Conservation (phyloP, 2,797 vertebrate genomes). For the Hydrophis major region DNA sequence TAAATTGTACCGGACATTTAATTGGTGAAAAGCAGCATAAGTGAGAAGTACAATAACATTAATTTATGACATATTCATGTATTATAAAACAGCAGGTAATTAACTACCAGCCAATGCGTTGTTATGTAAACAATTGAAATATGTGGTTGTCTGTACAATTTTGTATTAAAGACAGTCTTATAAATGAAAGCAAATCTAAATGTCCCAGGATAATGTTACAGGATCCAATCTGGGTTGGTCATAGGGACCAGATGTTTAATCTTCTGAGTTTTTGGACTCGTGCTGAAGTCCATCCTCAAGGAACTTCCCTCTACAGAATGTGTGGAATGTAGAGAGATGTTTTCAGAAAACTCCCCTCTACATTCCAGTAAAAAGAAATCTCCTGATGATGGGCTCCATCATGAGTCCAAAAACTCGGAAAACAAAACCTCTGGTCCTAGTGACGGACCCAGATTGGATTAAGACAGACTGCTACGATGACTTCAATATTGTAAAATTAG, state of each 20-base stretch:
- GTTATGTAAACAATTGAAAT: neutral
- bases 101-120: neutral
- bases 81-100: neutral
- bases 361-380: neutral
- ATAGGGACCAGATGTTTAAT: neutral
- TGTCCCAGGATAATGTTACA: neutral
- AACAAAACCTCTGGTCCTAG: neutral
- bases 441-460: neutral
- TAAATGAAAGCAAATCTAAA: neutral
- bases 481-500: neutral
- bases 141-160: neutral
- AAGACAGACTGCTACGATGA: neutral
- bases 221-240: neutral
- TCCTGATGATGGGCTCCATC: neutral
- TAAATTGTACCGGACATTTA: constrained; percentile 1
- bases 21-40: neutral
- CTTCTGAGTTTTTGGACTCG: neutral
- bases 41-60: neutral
- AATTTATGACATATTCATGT: neutral
- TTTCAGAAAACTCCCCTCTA: neutral
- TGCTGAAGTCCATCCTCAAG: neutral
- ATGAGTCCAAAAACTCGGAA: neutral
- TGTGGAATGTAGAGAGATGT: neutral
- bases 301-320: neutral
- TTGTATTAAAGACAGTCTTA: neutral